These are phyloP conservation scores for Aulostomus chinensis DNA, from an alignment of 2,797 vertebrate species.

Conservation along the genomic window DNA sequence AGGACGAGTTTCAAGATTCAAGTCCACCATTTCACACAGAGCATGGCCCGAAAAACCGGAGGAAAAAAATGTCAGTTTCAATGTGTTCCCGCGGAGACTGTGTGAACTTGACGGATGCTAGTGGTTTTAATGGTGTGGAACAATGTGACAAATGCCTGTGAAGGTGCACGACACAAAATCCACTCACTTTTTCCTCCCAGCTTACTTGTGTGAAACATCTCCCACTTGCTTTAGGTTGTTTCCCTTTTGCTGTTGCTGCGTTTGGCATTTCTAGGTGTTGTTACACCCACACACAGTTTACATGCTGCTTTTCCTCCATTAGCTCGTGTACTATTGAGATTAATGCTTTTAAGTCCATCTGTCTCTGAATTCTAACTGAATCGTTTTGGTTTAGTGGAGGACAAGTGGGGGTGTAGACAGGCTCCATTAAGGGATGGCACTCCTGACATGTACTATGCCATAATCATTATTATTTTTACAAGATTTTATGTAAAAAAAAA, in stretches of 20 bases:
- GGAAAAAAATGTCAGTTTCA: slow-evolving; percentile 28
- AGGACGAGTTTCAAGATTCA: slow-evolving; percentile 25
- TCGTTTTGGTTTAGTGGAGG: slow-evolving; percentile 39
- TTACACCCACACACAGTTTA: slow-evolving; percentile 7
- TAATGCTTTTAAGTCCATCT: slow-evolving; percentile 41
- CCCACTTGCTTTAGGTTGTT: too few relatives aligned
- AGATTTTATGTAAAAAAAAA: slow-evolving; percentile 62
- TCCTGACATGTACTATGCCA: slow-evolving; percentile 39
- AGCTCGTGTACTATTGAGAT: slow-evolving; percentile 31
- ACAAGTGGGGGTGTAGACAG: slow-evolving; percentile 27
- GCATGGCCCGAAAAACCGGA: slow-evolving; percentile 43
- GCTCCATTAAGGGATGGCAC: slow-evolving; percentile 26
- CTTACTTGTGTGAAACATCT: slow-evolving; percentile 14
- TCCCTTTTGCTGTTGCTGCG: too few relatives aligned
- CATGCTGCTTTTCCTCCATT: slow-evolving; percentile 9
- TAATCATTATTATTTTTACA: slow-evolving; percentile 64
- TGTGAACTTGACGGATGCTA: slow-evolving; percentile 43
- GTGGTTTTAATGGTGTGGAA: slow-evolving; percentile 67
- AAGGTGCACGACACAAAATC: slow-evolving; percentile 34
- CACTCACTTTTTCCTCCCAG: slow-evolving; percentile 2
- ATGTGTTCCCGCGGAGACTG: slow-evolving; percentile 34
- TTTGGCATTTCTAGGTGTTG: neutral
- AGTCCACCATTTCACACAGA: slow-evolving; percentile 38
- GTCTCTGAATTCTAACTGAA: slow-evolving; percentile 24
- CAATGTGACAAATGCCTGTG: slow-evolving; percentile 60